phyloP scores from a whole-genome alignment of 2,888 invertebrate genomes.

The Imbricaverruca yamaguchii region DNA sequence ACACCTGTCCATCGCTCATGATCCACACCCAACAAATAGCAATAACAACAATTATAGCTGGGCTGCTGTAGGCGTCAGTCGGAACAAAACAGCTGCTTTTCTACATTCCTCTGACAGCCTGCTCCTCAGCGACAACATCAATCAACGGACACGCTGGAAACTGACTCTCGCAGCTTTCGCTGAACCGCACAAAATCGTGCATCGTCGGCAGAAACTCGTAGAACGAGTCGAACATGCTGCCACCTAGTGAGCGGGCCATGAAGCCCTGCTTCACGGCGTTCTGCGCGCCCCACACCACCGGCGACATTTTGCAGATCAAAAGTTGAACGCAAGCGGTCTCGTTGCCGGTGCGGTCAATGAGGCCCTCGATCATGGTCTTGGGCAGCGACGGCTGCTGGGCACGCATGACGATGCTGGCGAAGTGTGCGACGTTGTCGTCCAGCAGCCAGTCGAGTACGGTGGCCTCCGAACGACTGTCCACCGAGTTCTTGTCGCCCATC shows the following conservation, averaged over 20 bases:
- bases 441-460: conserved; percentile 34
- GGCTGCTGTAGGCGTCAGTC: too few species aligned
- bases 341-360: conserved; percentile 39
- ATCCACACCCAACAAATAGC: not conserved
- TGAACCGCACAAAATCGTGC: conserved; percentile 53
- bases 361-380: conserved; percentile 43
- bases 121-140: conserved; percentile 35
- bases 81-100: too few species aligned
- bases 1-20: not conserved
- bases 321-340: conserved; percentile 37
- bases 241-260: conserved; percentile 20
- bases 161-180: conserved; percentile 55
- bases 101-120: too few species aligned
- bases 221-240: conserved; percentile 27
- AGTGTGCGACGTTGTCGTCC: conserved; percentile 33
- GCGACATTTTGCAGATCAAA: conserved; percentile 66
- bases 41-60: not conserved
- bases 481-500: conserved; percentile 34
- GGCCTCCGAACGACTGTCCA: conserved; percentile 30
- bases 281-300: conserved; percentile 69
- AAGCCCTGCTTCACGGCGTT: conserved; percentile 36
- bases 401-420: conserved; percentile 33
- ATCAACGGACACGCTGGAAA: conserved; percentile 47
- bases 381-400: conserved; percentile 34
- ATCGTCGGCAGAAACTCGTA: conserved; percentile 36